These are phyloP conservation scores for Pelodytes ibericus DNA, from an alignment of 2,797 vertebrate genomes.

Conservation along the genomic window DNA sequence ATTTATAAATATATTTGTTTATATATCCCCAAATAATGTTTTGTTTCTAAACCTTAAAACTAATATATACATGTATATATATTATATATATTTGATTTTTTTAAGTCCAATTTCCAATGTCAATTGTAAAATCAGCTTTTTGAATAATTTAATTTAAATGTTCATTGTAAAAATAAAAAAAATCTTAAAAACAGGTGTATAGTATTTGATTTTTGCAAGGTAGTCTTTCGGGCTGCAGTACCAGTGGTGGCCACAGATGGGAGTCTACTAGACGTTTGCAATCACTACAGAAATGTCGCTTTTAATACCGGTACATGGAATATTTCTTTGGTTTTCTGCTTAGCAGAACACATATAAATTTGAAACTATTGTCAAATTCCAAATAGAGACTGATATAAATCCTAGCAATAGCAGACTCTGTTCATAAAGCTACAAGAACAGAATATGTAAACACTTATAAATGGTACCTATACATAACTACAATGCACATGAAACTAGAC, in stretches of 20 bases:
- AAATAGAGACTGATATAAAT: too few species aligned
- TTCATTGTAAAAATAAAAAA: slow-evolving; percentile 38
- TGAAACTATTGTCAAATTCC: too few species aligned
- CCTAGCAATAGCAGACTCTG: too few species aligned
- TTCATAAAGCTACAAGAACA: too few species aligned
- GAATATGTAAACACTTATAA: too few species aligned
- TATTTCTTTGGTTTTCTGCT: too few species aligned
- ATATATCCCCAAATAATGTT: slow-evolving; percentile 15
- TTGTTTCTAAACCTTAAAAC: slow-evolving; percentile 23
- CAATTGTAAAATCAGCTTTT: slow-evolving; percentile 36
- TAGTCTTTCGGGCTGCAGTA: not conserved
- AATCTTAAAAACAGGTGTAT: not conserved
- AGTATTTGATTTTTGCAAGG: not conserved
- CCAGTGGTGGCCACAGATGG: not conserved
- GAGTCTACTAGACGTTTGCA: too few species aligned
- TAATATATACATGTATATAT: slow-evolving; percentile 48
- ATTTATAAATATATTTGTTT: slow-evolving; percentile 20
- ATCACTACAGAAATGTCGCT: too few species aligned
- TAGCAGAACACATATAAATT: too few species aligned
- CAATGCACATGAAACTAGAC: too few species aligned
- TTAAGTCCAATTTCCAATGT: slow-evolving; percentile 30
- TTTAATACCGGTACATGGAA: too few species aligned
- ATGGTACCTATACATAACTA: too few species aligned
- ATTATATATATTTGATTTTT: slow-evolving; percentile 50
- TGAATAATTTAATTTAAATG: slow-evolving; percentile 39